Evolutionary conservation across 2,113 vertebrate species (phyloP).

Genomic region (Felis catus): DNA sequence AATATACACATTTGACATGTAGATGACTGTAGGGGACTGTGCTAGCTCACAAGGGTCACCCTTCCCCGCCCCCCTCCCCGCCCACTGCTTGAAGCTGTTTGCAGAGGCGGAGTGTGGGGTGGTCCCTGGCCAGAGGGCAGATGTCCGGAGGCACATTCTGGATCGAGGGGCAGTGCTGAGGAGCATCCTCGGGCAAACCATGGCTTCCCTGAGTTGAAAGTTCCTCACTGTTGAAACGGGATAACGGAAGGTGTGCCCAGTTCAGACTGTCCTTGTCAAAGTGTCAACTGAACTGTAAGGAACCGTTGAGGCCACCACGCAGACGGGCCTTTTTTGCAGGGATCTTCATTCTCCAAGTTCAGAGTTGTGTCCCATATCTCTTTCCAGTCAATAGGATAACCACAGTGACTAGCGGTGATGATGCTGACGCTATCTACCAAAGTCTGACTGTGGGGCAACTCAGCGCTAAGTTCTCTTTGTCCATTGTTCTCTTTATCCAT

Average conservation of each 20-base stretch:
- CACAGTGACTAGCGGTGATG: too few species aligned
- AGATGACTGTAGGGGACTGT: neutral
- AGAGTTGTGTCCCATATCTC: neutral
- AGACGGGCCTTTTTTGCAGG: neutral
- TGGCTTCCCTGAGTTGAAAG: accelerated
- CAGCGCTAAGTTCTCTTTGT: accelerated
- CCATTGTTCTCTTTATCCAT: neutral
- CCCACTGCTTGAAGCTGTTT: too few species aligned
- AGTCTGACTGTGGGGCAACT: accelerated
- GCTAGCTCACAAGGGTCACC: neutral
- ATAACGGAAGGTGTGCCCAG: neutral
- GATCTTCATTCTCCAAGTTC: neutral
- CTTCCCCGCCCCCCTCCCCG: too few species aligned
- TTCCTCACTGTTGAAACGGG: neutral
- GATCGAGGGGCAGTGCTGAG: neutral
- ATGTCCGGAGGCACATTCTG: neutral
- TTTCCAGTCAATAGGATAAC: neutral
- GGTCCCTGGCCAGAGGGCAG: accelerated
- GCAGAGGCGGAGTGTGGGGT: accelerated
- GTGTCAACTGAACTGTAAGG: too few species aligned
- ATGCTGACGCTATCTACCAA: accelerated
- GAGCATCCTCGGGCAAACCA: accelerated
- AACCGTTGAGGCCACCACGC: too few species aligned
- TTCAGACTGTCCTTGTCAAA: neutral
- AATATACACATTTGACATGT: constrained; percentile 34